Conservation (phyloP, 1,140 invertebrate species). For the Physella acuta region DNA sequence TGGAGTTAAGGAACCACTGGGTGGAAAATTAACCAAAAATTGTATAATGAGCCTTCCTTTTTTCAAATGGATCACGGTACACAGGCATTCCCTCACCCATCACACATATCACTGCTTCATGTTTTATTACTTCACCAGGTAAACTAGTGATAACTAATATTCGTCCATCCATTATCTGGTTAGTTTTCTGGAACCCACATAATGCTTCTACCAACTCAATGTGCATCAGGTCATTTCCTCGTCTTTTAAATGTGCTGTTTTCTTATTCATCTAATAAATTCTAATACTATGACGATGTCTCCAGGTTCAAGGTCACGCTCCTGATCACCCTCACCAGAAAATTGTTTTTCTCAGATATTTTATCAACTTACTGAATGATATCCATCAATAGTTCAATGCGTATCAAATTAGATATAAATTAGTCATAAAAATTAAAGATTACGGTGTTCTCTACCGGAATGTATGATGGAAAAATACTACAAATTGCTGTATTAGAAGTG, state of each 20-base stretch:
- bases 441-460: too few species aligned
- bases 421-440: too few species aligned
- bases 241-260: slow-evolving; percentile 77
- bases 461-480: too few species aligned
- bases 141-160: slow-evolving; percentile 82
- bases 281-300: slow-evolving; percentile 95
- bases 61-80: slow-evolving; percentile 94
- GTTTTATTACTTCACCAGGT: slow-evolving; percentile 84
- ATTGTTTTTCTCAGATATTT: too few species aligned
- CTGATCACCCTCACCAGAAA: slow-evolving; percentile 95
- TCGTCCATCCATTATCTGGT: slow-evolving; percentile 91
- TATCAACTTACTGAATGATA: too few species aligned
- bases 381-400: too few species aligned
- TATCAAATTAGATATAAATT: too few species aligned
- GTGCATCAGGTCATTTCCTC: slow-evolving; percentile 76
- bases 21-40: slow-evolving; percentile 89
- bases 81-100: slow-evolving; percentile 95
- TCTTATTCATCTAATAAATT: slow-evolving; percentile 97
- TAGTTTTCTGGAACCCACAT: slow-evolving; percentile 93
- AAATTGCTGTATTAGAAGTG: too few species aligned
- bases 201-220: slow-evolving; percentile 89
- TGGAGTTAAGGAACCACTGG: slow-evolving; percentile 71
- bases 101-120: slow-evolving; percentile 88
- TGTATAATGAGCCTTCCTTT: slow-evolving; percentile 91
- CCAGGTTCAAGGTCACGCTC: slow-evolving; percentile 87